Conservation (phyloP, 2,113 vertebrate genomes). For the Motacilla alba region DNA sequence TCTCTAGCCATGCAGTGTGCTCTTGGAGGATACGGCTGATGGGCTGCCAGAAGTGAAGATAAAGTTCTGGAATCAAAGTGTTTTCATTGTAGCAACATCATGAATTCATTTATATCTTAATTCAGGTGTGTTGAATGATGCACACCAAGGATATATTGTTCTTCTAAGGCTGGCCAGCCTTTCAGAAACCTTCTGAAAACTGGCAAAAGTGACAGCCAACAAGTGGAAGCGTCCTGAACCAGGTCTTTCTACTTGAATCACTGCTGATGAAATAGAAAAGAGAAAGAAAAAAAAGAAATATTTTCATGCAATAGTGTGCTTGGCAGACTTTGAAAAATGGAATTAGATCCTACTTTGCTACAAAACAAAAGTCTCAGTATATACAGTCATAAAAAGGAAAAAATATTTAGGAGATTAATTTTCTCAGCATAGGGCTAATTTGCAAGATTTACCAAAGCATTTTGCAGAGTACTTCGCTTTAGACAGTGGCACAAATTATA, state of each 20-base stretch:
- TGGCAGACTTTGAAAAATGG: constrained; percentile 24
- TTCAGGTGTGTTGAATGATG: constrained; percentile 1
- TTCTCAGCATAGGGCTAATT: background rate
- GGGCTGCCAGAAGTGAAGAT: constrained; percentile 15
- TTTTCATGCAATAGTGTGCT: background rate
- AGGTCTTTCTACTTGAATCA: background rate
- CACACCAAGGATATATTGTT: background rate
- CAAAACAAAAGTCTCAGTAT: background rate
- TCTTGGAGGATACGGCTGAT: background rate
- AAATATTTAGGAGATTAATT: background rate
- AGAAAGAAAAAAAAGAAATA: background rate
- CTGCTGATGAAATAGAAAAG: background rate
- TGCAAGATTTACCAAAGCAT: background rate
- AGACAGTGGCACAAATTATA: background rate
- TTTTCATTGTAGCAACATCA: background rate
- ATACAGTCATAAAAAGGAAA: background rate
- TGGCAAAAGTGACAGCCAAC: background rate
- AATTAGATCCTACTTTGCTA: background rate
- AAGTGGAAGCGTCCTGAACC: background rate
- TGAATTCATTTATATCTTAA: constrained; percentile 26
- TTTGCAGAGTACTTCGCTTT: background rate
- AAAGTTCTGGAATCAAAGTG: constrained; percentile 5
- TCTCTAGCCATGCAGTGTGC: background rate
- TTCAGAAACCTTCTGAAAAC: constrained; percentile 22
- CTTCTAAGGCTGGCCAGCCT: background rate